Base-by-base conservation (phyloP, 2,888 invertebrate species). In the Agonopterix alstromeriana region DNA sequence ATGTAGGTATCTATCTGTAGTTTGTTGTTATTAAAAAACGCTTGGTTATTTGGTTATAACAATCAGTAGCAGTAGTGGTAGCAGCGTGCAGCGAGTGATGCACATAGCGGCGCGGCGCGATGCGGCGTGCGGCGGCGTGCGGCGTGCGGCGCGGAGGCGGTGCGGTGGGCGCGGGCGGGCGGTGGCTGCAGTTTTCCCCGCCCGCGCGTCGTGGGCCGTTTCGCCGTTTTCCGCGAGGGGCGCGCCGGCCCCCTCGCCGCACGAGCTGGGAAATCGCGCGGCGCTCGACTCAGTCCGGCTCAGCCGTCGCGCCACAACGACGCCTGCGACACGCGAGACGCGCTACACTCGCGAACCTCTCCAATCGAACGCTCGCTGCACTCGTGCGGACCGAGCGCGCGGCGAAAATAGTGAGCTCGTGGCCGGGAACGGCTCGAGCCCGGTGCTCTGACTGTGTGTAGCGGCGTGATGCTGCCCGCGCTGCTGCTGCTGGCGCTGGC, bases 371-470 rank as follows among this genome's bases (percentile, higher is more conserved):
- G 63, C 65, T 67, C 70, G 71, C 63, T 67, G 71, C 68, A 68
- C 59, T 68, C 69, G 67, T 65, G 69, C 73, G 65, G 62, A 64
- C 65, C 52, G 59, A 69, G 74, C 74, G 76, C 77, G 83, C 77
- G 73, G 76, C 82, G 67, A 78, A 83, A 80, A 82, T 82, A 84
- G 85, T 87, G 85, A 80, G 83, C 84, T 83, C 79, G 80, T 75
- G 75, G 74, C 82, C 78, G 78, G 82, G 82, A 79, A 67, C 72
- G 59, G 60, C 65, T 58, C 57, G 60, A 65, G 60, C 63, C 67
- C 70, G 71, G 72, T 70, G 73, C 68, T 56, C 65, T 62, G 56
- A 63, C 42, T 67, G 79, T 76, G 79, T 46, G 38, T 63, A 65
- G 27, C 60, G 67, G 72, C 68, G 68, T 57, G 63, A 83, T 84